A percentile compares a stretch with the other conserved stretches of the same genome.
phyloP scores from a whole-genome alignment of 2,888 invertebrate species.

The Drosophila barbarae region DNA sequence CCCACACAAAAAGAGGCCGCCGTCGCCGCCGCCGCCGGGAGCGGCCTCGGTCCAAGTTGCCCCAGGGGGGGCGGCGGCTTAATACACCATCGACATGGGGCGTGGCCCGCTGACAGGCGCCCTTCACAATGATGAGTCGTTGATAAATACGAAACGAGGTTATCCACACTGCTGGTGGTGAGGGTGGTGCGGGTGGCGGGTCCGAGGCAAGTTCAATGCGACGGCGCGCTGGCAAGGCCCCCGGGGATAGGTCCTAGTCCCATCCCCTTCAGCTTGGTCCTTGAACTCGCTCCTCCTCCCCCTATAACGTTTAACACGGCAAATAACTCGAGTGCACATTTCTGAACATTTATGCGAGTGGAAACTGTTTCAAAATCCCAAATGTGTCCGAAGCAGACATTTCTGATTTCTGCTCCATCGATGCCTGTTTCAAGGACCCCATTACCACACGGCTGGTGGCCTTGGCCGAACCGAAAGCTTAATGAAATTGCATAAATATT shows the following conservation, averaged over 20 bases:
- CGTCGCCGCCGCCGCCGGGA: constrained; percentile 35
- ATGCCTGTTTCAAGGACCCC: background rate
- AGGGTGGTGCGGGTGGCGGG: background rate
- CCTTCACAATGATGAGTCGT: constrained; percentile 42
- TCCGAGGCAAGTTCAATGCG: constrained; percentile 19
- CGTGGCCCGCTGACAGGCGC: constrained; percentile 47
- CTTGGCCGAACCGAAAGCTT: background rate
- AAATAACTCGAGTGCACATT: constrained; percentile 14
- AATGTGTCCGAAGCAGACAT: constrained; percentile 1
- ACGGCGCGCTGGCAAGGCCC: background rate
- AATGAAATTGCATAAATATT: constrained; percentile 6
- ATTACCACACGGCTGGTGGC: no score
- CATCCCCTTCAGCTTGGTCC: background rate
- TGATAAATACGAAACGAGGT: constrained; percentile 36
- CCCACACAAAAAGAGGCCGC: constrained; percentile 32
- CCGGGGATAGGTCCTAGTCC: background rate
- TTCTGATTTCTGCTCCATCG: constrained; percentile 1
- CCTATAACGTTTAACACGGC: constrained; percentile 2
- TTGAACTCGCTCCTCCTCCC: constrained; percentile 6
- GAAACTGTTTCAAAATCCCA: constrained; percentile 4
- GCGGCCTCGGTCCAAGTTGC: constrained; percentile 7
- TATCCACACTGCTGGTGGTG: constrained; percentile 17
- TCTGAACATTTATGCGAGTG: constrained; percentile 4
- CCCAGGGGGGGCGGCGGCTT: constrained; percentile 13
- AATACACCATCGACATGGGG: constrained; percentile 33